These are phyloP conservation scores for Porphyrio hochstetteri DNA, from an alignment of 2,113 vertebrate genomes.

Conservation along the genomic window DNA sequence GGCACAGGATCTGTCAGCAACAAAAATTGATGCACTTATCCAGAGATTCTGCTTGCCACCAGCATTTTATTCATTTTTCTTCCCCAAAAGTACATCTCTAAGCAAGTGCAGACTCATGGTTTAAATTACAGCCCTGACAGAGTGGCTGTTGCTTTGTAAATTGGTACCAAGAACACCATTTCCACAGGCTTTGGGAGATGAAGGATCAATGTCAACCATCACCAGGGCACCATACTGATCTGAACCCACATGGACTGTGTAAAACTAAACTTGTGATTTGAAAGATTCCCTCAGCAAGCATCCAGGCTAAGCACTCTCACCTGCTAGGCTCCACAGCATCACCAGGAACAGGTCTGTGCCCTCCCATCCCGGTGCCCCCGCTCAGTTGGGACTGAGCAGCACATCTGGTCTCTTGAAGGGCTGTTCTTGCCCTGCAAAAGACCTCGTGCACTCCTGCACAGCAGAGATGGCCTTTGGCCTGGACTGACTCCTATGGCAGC, in stretches of 20 bases:
- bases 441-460: background rate
- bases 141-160: constrained; percentile 58
- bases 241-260: background rate
- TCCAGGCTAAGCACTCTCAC: background rate
- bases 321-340: background rate
- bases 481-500: background rate
- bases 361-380: background rate
- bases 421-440: background rate
- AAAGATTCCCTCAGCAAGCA: background rate
- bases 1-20: constrained; percentile 55
- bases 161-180: constrained; percentile 24
- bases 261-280: background rate
- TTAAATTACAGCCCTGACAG: constrained; percentile 71
- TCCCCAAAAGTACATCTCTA: constrained; percentile 72
- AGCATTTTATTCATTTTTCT: constrained; percentile 72
- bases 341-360: background rate
- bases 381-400: background rate
- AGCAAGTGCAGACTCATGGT: constrained; percentile 64
- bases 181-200: background rate
- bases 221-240: background rate
- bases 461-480: background rate
- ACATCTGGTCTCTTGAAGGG: background rate
- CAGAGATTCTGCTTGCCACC: constrained; percentile 50
- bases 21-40: constrained; percentile 70
- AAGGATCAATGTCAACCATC: background rate